Evolutionary conservation across 2,888 invertebrate species (phyloP).

Genomic region (Cataglyphis livida): DNA sequence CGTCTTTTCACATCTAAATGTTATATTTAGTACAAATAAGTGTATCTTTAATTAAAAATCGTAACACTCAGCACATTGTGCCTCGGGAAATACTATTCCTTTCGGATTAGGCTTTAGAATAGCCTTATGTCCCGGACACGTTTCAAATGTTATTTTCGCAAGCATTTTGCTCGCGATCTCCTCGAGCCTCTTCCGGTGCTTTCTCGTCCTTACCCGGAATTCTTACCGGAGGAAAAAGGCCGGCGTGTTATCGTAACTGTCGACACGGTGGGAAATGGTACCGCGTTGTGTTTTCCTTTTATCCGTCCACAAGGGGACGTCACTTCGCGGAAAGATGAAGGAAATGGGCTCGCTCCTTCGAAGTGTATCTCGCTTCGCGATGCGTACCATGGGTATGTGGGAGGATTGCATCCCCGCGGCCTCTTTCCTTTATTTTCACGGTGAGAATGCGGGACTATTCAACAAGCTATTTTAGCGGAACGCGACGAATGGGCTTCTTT

Average conservation of each 20-base stretch:
- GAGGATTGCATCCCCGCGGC: background rate
- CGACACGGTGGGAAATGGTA: constrained; percentile 59
- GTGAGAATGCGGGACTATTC: constrained; percentile 58
- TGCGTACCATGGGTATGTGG: background rate
- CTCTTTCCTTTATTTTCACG: constrained; percentile 50
- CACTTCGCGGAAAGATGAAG: constrained; percentile 66
- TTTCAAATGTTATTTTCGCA: constrained; percentile 71
- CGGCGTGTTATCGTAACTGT: constrained; percentile 73
- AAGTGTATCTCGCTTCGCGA: constrained; percentile 23
- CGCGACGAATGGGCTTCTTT: constrained; percentile 37
- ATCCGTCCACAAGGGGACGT: constrained; percentile 69
- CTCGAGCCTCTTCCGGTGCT: constrained; percentile 50
- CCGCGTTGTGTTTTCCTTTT: constrained; percentile 72
- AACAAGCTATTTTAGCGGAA: constrained; percentile 47
- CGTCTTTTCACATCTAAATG: background rate
- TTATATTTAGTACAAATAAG: background rate
- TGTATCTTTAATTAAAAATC: constrained; percentile 19
- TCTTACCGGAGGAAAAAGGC: constrained; percentile 53
- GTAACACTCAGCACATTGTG: background rate
- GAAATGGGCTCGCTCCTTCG: constrained; percentile 63
- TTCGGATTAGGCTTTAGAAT: background rate
- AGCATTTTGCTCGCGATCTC: constrained; percentile 51
- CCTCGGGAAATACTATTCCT: constrained; percentile 13
- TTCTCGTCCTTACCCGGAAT: constrained; percentile 48
- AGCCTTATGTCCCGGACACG: constrained; percentile 51